Percentiles rank a stretch among this genome's conserved stretches.
Evolutionary conservation across 1,140 invertebrate genomes (phyloP).

Genomic region (Rhyacophila brunnea): DNA sequence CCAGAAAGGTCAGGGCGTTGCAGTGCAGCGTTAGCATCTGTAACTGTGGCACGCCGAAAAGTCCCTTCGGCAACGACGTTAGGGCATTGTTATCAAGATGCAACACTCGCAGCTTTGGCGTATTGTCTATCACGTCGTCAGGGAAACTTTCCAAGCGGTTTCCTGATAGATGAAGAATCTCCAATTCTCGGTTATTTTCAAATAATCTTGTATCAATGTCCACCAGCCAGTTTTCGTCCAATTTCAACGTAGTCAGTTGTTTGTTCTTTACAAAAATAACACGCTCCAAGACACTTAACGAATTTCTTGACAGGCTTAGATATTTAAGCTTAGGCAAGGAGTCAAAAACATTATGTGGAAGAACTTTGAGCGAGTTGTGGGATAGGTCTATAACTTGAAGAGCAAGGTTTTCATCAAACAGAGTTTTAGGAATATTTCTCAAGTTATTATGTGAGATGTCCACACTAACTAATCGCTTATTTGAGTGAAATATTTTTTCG

Average conservation of each 20-base stretch:
- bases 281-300: no score
- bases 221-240: neutral
- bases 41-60: neutral
- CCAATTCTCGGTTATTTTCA: neutral
- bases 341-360: no score
- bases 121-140: no score
- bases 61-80: neutral
- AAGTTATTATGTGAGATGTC: no score
- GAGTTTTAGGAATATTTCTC: no score
- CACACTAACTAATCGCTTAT: no score
- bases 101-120: neutral
- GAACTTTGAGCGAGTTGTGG: no score
- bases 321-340: no score
- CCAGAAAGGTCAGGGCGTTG: neutral
- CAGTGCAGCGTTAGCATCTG: neutral
- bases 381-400: no score
- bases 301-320: no score
- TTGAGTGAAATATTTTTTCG: no score
- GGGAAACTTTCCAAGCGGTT: neutral
- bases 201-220: neutral
- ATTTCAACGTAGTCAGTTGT: neutral
- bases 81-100: conserved; percentile 1
- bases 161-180: conserved; percentile 3
- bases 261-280: neutral
- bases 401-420: no score